These are phyloP conservation scores for Phymastichus coffea DNA, from an alignment of 1,140 invertebrate species.

Conservation along the genomic window DNA sequence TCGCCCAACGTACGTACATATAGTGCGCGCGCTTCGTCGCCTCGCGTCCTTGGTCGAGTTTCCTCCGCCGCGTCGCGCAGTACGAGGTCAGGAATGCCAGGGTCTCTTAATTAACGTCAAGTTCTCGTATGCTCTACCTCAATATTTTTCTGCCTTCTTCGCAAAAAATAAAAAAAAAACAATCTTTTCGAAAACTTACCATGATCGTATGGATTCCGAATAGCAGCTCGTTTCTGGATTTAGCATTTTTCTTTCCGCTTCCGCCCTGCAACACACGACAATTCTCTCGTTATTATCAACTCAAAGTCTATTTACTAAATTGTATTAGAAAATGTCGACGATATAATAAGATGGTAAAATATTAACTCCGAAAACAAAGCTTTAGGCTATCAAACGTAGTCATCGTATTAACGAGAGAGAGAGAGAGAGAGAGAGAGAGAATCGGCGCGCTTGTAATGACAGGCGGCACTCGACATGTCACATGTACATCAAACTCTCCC, in stretches of 20 bases:
- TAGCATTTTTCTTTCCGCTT: slow-evolving; percentile 54
- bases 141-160: too few relatives aligned
- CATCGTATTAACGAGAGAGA: neutral
- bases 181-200: too few relatives aligned
- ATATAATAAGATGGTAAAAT: too few relatives aligned
- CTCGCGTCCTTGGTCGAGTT: slow-evolving; percentile 25
- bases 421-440: neutral
- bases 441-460: slow-evolving; percentile 8
- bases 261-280: slow-evolving; percentile 48
- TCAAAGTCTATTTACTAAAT: too few relatives aligned
- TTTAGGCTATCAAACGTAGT: neutral
- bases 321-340: too few relatives aligned
- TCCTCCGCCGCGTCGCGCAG: neutral
- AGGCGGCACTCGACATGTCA: slow-evolving; percentile 9
- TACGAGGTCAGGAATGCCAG: slow-evolving; percentile 30
- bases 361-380: too few relatives aligned
- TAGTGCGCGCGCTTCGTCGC: slow-evolving; percentile 5
- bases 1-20: too few relatives aligned
- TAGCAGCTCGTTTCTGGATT: slow-evolving; percentile 53
- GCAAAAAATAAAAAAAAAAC: too few relatives aligned
- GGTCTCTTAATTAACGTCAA: slow-evolving; percentile 31
- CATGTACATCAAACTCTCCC: neutral
- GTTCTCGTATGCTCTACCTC: too few relatives aligned
- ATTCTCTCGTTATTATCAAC: too few relatives aligned
- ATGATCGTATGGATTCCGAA: slow-evolving; percentile 51